Evolutionary conservation across 1,140 invertebrate genomes (phyloP), one percentile per base, ranked within the genome.

Genomic region (Sarcophaga peregrina): DNA sequence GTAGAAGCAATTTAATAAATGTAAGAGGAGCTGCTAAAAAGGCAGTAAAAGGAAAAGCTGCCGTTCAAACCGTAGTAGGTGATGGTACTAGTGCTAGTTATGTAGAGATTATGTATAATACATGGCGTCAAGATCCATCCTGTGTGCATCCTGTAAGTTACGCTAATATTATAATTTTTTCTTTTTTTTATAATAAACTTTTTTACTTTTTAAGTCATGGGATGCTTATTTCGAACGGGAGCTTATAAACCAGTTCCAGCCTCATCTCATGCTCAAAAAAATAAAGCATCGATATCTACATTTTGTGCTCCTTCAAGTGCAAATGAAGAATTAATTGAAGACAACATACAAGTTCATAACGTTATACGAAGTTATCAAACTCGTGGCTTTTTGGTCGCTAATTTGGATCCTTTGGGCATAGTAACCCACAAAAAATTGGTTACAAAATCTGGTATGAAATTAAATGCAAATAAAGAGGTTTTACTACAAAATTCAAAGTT

Each of bases 361-460:
- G 98, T 99, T 88, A 99, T 99, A 87, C 93, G 98, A 86, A 98
- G 97, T 86, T 99, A 99, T 91, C 98, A 99, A 95, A 78, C 96
- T 88, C 95, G 97, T 89, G 98, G 98, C 87, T 98, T 99, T 92
- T 94, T 97, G 91, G 95, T 97, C 84, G 96, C 98, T 84, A 95
- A 97, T 90, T 91, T 98, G 91, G 98, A 99, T 93, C 98, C 98
- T 83, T 93, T 99, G 88, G 94, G 94, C 91, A 96, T 96, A 91
- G 75, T 88, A 7, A 85, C 85, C 2, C 74, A 81, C 17, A n/a
- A 50, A 0, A 85, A 84, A 1, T 5, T 15, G 2, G 48, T 73
- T 7, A 84, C 83, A 0, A 37, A 74, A 3, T 86, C 86, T 8
- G 85, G 87, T 91, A 88, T 91, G 90, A 91, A 92, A 90, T 85